Conservation (phyloP, 2,113 vertebrate species). For the Ctenodactylus gundi region DNA sequence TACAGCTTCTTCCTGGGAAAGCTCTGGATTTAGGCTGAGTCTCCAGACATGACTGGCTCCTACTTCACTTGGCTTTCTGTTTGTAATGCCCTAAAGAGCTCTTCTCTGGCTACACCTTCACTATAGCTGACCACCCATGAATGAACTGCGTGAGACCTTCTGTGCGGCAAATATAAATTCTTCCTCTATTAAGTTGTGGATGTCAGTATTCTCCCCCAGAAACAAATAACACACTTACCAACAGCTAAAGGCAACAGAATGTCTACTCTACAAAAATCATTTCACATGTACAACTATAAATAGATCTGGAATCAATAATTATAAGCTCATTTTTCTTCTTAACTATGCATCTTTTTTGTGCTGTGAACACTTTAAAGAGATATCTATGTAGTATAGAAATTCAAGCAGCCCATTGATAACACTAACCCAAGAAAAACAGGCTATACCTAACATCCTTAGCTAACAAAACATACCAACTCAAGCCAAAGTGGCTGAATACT, state of each 20-base stretch:
- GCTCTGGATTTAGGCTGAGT: too few species aligned
- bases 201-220: too few species aligned
- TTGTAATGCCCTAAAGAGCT: too few species aligned
- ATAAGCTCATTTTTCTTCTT: not conserved
- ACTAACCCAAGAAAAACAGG: conserved; percentile 21
- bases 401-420: not conserved
- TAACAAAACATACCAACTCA: not conserved
- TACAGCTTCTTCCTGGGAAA: too few species aligned
- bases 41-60: too few species aligned
- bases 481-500: not conserved
- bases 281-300: not conserved
- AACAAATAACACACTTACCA: too few species aligned
- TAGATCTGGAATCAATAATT: not conserved
- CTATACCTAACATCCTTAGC: conserved; percentile 3
- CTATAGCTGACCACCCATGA: too few species aligned
- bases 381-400: not conserved
- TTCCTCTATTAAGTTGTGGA: too few species aligned
- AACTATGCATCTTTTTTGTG: not conserved
- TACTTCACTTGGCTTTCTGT: too few species aligned
- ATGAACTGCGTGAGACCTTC: too few species aligned
- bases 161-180: too few species aligned
- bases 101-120: too few species aligned
- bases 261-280: not conserved
- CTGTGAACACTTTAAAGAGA: not conserved
- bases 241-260: not conserved